Evolutionary conservation across 1,140 invertebrate genomes (phyloP).

Genomic region (Phymastichus coffea): DNA sequence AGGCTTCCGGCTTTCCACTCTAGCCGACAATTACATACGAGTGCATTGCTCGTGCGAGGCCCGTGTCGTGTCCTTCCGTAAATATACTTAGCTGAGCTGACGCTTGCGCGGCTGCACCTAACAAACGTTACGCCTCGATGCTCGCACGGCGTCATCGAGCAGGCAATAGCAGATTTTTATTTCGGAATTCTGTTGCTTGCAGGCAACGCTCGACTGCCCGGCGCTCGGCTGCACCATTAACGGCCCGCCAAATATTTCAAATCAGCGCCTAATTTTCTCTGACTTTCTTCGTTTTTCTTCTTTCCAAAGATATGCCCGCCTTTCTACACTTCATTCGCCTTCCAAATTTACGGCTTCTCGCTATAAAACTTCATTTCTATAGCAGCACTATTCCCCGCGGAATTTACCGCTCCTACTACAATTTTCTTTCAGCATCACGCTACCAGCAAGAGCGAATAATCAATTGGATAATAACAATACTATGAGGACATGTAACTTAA

Average conservation of each 20-base stretch:
- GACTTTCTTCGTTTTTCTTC: not conserved
- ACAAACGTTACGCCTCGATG: not conserved
- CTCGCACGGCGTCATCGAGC: not conserved
- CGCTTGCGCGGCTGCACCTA: not conserved
- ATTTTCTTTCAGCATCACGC: not conserved
- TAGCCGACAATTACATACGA: slow-evolving; percentile 10
- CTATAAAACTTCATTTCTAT: slow-evolving; percentile 7
- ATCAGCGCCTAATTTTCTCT: not conserved
- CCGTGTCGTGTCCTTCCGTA: too few species aligned
- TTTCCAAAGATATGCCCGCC: not conserved
- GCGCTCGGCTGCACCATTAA: too few species aligned
- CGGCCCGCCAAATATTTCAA: too few species aligned
- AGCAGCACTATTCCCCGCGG: not conserved
- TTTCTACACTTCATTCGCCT: not conserved
- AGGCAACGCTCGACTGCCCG: too few species aligned
- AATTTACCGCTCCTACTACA: not conserved
- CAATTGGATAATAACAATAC: too few species aligned
- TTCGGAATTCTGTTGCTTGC: too few species aligned
- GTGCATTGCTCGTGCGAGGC: too few species aligned
- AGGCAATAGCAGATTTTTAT: slow-evolving; percentile 1
- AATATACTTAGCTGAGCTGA: too few species aligned
- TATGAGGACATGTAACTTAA: too few species aligned
- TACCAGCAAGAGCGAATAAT: not conserved
- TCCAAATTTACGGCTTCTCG: slow-evolving; percentile 8
- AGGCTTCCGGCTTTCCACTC: not conserved